Evolutionary conservation across 1,140 invertebrate species (phyloP), one percentile per base, ranked within the genome.

Genomic region (Tyrophagus putrescentiae): DNA sequence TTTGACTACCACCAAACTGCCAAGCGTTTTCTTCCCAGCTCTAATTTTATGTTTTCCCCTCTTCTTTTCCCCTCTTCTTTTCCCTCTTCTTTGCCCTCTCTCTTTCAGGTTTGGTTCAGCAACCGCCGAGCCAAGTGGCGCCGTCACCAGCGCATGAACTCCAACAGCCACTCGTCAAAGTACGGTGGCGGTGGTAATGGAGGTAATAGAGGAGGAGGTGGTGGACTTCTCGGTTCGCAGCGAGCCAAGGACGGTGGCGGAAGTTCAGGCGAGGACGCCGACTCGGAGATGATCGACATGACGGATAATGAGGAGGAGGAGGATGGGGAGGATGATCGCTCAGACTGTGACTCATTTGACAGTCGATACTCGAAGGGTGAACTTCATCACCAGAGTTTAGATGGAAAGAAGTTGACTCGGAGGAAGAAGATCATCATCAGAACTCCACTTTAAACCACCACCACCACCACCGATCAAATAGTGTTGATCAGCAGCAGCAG

Each of bases 121-220:
- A 92, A 93, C 83, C 88, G 89, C 85, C 84, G 89, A 78, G 89
- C 89, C 75, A 93, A 93, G 79, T 92, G 87, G 88, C 82, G 89
- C 73, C 84, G 89, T 68, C 88, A 92, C 74, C 88, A 92, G 73
- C 83, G 88, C 70, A 90, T 92, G 84, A 79, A 60, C 28, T 61
- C 62, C 16, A 60, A 60, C 33, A 60, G 54, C 21, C 45, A 48
- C 41, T 21, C n/a, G 25, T 42, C 41, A 23, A 42, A 42, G 25
- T 42, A 3, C 41, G 6, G 2, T 42, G 41, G 41, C 6, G 6
- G 41, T n/a, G n/a, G n/a, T 42, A 23, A 23, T 42, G 41, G 18
- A 21, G 41, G 41, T 5, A 42, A 42, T 23, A 23, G 25, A 3
- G 3, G 25, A 21, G 18, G 18, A 3, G 2, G 1, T 5, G 41